These are phyloP conservation scores for Stenodera caucasica DNA, from an alignment of 2,888 invertebrate species.

Conservation along the genomic window DNA sequence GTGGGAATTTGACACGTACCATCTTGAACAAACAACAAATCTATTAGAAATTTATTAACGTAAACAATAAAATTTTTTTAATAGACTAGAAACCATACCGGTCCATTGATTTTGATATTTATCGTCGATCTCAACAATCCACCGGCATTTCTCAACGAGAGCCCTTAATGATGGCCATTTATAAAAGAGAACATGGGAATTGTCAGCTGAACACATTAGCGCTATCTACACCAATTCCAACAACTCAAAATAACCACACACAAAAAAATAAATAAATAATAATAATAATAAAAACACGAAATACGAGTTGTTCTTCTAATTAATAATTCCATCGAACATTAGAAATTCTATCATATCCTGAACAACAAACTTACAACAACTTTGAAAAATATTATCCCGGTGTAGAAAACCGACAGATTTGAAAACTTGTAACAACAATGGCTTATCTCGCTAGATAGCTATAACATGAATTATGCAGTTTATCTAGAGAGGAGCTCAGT, in stretches of 20 bases:
- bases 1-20: background rate
- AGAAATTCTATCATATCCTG: conserved; percentile 4
- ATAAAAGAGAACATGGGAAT: conserved; percentile 53
- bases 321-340: background rate
- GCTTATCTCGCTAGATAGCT: conserved; percentile 49
- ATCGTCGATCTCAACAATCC: conserved; percentile 19
- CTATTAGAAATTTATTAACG: too few species aligned
- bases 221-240: conserved; percentile 47
- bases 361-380: conserved; percentile 8
- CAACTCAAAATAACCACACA: conserved; percentile 27
- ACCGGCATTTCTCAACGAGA: conserved; percentile 25
- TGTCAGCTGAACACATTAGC: conserved; percentile 52
- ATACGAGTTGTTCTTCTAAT: background rate
- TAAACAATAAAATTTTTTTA: too few species aligned
- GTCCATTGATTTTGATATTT: conserved; percentile 1
- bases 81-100: too few species aligned
- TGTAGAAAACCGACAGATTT: conserved; percentile 40
- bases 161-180: conserved; percentile 53
- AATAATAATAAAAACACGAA: too few species aligned
- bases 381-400: conserved; percentile 35
- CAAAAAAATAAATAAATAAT: background rate
- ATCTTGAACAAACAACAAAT: background rate
- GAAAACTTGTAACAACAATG: conserved; percentile 48
- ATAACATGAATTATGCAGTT: conserved; percentile 48
- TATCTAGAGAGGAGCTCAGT: background rate